These are phyloP conservation scores for Mallotus villosus DNA, from an alignment of 2,797 vertebrate genomes.

Conservation along the genomic window DNA sequence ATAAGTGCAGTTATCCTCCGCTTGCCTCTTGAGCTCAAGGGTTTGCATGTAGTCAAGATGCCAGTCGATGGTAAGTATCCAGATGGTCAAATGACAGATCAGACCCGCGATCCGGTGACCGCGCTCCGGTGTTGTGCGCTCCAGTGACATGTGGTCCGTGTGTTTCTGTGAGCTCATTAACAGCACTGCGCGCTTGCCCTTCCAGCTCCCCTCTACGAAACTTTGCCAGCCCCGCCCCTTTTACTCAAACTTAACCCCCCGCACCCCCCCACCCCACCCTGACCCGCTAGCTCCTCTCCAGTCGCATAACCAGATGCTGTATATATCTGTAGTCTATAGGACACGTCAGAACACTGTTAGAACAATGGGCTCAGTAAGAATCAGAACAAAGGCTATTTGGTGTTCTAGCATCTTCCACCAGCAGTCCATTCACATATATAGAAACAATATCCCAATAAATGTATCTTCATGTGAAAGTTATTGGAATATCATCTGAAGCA, in stretches of 20 bases:
- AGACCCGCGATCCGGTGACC: background rate
- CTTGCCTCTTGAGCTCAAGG: background rate
- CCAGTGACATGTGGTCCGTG: background rate
- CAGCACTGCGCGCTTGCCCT: background rate
- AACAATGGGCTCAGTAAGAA: no score
- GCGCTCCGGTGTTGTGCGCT: background rate
- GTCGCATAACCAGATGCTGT: background rate
- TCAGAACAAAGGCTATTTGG: no score
- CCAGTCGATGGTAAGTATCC: background rate
- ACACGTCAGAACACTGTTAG: no score
- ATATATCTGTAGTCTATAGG: no score
- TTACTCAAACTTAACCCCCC: background rate
- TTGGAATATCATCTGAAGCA: no score
- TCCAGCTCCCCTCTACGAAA: background rate
- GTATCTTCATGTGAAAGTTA: background rate
- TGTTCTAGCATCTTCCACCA: background rate
- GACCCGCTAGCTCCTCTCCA: background rate
- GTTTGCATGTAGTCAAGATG: background rate
- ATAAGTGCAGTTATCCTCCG: background rate
- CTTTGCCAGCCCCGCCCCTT: background rate
- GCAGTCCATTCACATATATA: background rate
- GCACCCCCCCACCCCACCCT: no score
- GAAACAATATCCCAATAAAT: background rate
- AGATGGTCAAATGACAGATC: background rate
- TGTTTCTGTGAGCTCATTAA: background rate